These are phyloP conservation scores for Thecophora atra DNA, from an alignment of 2,888 invertebrate species.

Conservation along the genomic window DNA sequence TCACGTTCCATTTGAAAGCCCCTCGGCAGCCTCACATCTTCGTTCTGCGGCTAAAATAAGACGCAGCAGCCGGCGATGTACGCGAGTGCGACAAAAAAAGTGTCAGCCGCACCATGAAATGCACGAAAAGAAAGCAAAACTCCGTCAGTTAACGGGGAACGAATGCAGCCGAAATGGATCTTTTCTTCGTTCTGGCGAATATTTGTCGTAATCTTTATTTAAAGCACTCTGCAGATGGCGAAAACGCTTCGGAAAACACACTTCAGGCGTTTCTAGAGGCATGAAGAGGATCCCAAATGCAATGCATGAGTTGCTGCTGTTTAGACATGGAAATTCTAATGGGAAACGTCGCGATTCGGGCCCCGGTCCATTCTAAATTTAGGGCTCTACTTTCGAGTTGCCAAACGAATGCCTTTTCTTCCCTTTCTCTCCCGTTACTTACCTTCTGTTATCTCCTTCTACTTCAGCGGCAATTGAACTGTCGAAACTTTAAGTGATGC, in stretches of 20 bases:
- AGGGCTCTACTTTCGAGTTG: not conserved
- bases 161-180: not conserved
- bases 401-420: not conserved
- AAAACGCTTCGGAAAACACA: too few species aligned
- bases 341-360: not conserved
- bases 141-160: not conserved
- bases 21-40: too few species aligned
- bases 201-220: not conserved
- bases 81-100: not conserved
- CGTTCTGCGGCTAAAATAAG: not conserved
- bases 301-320: not conserved
- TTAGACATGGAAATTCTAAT: not conserved
- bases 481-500: slow-evolving; percentile 28
- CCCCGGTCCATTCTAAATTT: not conserved
- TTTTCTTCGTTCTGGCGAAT: not conserved
- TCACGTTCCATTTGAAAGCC: too few species aligned
- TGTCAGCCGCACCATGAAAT: not conserved
- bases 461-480: not conserved
- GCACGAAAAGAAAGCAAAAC: not conserved
- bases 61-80: not conserved
- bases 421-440: not conserved
- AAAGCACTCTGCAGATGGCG: not conserved
- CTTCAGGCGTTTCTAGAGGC: not conserved
- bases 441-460: not conserved
- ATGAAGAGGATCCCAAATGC: not conserved